These are phyloP conservation scores for Nomada lathburiana DNA, from an alignment of 2,888 invertebrate species.

Conservation along the genomic window DNA sequence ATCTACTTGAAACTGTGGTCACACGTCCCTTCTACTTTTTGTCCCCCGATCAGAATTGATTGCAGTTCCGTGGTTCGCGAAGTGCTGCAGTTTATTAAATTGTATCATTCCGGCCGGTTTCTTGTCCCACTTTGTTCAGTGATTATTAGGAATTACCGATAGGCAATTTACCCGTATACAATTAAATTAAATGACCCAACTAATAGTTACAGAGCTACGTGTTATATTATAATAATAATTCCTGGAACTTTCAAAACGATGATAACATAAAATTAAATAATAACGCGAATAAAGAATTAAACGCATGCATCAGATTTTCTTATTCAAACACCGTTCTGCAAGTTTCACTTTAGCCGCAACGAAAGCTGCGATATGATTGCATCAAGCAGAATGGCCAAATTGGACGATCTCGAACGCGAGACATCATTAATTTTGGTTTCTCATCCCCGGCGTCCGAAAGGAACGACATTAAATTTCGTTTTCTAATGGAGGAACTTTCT, in stretches of 20 bases:
- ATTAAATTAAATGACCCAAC: too few species aligned
- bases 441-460: neutral
- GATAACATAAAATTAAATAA: too few species aligned
- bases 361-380: neutral
- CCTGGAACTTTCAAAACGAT: too few species aligned
- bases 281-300: too few species aligned
- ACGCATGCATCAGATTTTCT: too few species aligned
- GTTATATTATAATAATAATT: too few species aligned
- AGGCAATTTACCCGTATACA: too few species aligned
- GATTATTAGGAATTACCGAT: too few species aligned
- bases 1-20: constrained; percentile 17
- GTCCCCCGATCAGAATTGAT: neutral
- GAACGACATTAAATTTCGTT: neutral
- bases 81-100: neutral
- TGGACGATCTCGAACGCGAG: neutral
- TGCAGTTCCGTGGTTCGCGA: neutral
- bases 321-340: too few species aligned
- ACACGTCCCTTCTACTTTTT: neutral
- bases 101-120: neutral
- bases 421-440: neutral
- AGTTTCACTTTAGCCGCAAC: too few species aligned
- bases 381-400: neutral
- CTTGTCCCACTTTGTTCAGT: neutral
- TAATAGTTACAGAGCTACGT: too few species aligned
- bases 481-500: constrained; percentile 25